Conservation (phyloP, 2,888 invertebrate genomes). For the Strigamia transsilvanica region DNA sequence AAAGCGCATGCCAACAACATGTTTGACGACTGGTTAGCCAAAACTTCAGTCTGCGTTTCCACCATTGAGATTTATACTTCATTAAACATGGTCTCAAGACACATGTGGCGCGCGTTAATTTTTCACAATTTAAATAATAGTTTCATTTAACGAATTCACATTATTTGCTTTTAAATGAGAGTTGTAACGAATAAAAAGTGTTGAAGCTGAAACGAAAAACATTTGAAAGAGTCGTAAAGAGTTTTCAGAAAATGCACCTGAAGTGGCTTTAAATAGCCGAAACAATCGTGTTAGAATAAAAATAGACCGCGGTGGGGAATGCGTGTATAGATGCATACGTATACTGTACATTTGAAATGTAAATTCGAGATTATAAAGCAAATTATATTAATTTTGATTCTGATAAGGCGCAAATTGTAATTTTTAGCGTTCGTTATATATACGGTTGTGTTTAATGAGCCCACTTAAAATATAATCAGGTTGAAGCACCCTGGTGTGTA, state of each 20-base stretch:
- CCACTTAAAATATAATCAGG: slow-evolving; percentile 45
- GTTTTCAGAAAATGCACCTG: no score
- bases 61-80: slow-evolving; percentile 37
- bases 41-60: slow-evolving; percentile 49
- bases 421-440: not conserved
- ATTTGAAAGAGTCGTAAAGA: not conserved
- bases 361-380: no score
- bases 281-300: no score
- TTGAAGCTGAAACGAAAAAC: not conserved
- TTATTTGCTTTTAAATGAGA: not conserved
- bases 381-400: not conserved
- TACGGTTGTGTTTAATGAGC: not conserved
- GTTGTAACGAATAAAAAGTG: not conserved
- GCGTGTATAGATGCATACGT: no score
- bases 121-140: slow-evolving; percentile 29
- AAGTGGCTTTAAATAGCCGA: no score
- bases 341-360: no score
- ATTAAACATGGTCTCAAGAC: slow-evolving; percentile 36
- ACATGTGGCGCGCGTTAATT: slow-evolving; percentile 16
- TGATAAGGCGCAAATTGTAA: not conserved
- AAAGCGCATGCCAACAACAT: slow-evolving; percentile 47
- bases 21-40: slow-evolving; percentile 49
- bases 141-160: slow-evolving; percentile 18
- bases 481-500: not conserved
- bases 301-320: no score